Evolutionary conservation across 2,113 vertebrate species (phyloP).

Genomic region (Pitta sordida): DNA sequence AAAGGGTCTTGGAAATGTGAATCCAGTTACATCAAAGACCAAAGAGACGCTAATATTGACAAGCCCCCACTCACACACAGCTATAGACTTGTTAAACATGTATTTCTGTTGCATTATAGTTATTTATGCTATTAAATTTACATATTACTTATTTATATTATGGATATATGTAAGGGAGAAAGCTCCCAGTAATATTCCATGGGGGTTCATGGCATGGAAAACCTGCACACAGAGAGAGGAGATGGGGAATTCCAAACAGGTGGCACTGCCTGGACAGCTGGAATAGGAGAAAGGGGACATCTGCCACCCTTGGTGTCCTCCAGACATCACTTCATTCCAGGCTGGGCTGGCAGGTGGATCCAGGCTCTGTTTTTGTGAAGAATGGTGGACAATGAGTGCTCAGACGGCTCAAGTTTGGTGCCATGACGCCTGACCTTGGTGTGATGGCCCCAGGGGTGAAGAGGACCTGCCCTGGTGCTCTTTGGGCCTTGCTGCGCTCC

Average conservation of each 20-base stretch:
- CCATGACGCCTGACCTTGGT: background rate
- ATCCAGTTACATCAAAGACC: background rate
- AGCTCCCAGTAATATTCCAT: background rate
- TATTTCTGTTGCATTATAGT: background rate
- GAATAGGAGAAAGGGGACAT: background rate
- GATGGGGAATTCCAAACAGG: accelerated
- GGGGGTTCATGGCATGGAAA: background rate
- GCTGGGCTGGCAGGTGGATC: background rate
- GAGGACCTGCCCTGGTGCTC: background rate
- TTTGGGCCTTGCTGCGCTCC: background rate
- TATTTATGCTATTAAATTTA: background rate
- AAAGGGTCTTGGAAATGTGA: background rate
- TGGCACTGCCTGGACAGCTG: background rate
- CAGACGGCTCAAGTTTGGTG: background rate
- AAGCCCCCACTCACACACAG: accelerated
- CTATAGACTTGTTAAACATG: background rate
- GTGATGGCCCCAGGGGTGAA: background rate
- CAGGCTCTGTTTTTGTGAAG: background rate
- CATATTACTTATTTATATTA: background rate
- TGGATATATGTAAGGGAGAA: accelerated
- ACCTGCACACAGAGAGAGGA: background rate
- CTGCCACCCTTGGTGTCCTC: background rate
- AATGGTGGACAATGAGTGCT: background rate
- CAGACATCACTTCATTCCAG: background rate
- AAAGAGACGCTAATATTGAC: background rate